Conservation (phyloP, 2,888 invertebrate species). For the Torymus texanus region DNA sequence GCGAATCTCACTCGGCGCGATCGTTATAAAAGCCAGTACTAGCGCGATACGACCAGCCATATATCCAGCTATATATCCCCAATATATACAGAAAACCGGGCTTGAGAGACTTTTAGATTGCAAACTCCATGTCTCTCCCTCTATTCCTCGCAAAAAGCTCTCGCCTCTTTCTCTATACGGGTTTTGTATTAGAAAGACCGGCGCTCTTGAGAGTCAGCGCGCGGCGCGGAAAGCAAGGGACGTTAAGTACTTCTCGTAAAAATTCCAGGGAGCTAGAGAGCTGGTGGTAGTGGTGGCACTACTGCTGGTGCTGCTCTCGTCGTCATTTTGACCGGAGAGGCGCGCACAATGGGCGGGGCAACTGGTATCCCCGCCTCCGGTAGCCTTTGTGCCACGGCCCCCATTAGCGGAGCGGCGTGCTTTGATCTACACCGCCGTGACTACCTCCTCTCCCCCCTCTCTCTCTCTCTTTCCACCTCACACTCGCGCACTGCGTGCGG, state of each 20-base stretch:
- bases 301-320: slow-evolving; percentile 34
- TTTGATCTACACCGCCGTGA: slow-evolving; percentile 54
- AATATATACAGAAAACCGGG: background rate
- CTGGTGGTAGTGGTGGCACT: slow-evolving; percentile 54
- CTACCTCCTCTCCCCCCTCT: slow-evolving; percentile 28
- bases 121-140: background rate
- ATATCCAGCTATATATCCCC: background rate
- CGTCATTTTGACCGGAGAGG: slow-evolving; percentile 71
- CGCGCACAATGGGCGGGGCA: slow-evolving; percentile 52
- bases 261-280: slow-evolving; percentile 67
- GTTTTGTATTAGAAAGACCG: slow-evolving; percentile 7
- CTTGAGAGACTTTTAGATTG: background rate
- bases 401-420: slow-evolving; percentile 55
- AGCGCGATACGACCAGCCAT: background rate
- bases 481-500: no score
- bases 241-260: slow-evolving; percentile 74
- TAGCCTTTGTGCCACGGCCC: slow-evolving; percentile 10
- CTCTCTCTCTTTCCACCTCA: no score
- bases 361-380: slow-evolving; percentile 46
- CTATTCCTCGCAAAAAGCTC: slow-evolving; percentile 34
- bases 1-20: no score
- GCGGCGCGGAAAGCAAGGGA: slow-evolving; percentile 57
- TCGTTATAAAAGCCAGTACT: no score
- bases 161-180: background rate
- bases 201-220: background rate